These are phyloP conservation scores for Rhabdophis nuchalis DNA, from an alignment of 2,797 vertebrate species.

Conservation along the genomic window DNA sequence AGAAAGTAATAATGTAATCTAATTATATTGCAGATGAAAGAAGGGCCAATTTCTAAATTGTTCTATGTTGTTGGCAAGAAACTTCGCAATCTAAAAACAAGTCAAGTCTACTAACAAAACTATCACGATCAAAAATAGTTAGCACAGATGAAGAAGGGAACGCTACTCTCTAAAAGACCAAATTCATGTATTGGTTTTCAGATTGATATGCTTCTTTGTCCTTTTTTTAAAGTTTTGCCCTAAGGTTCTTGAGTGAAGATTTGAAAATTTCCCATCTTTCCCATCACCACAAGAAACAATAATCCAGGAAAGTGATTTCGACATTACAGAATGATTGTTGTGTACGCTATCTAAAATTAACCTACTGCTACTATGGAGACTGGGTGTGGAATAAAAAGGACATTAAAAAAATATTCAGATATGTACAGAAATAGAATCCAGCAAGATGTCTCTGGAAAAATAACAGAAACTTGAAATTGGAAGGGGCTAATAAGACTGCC, in stretches of 20 bases:
- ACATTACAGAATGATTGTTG: neutral
- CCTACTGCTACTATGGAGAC: constrained; percentile 29
- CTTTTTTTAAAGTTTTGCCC: neutral
- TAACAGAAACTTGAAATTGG: neutral
- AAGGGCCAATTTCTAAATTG: neutral
- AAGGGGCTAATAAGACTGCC: neutral
- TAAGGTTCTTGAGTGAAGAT: neutral
- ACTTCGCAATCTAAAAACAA: neutral
- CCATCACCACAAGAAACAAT: neutral
- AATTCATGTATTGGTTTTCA: neutral
- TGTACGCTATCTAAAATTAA: constrained; percentile 25
- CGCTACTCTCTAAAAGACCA: neutral
- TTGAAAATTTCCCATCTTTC: neutral
- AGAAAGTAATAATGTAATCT: neutral
- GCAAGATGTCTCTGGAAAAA: neutral
- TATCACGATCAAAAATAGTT: neutral
- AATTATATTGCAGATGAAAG: neutral
- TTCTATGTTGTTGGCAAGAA: neutral
- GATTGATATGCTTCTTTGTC: neutral
- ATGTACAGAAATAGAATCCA: neutral
- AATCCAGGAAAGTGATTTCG: neutral
- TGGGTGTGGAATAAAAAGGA: constrained; percentile 20
- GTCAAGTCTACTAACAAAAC: neutral
- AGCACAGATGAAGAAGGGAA: neutral
- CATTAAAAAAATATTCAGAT: constrained; percentile 3